A percentile compares a stretch with the other conserved stretches of the same genome.
phyloP scores from a whole-genome alignment of 2,113 vertebrate genomes.

The Equus quagga region DNA sequence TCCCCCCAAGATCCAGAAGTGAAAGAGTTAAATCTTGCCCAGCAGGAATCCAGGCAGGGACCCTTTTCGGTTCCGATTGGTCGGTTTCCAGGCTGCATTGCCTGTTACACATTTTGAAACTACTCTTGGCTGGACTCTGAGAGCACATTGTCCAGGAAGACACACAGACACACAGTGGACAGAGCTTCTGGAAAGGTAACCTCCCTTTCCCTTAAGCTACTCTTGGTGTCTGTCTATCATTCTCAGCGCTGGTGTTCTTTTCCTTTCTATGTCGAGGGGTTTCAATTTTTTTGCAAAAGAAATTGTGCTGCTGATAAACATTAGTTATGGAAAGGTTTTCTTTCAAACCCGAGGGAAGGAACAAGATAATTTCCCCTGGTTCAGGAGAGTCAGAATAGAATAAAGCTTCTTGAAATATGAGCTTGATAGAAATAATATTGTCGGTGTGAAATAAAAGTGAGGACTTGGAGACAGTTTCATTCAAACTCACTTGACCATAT shows the following conservation, averaged over 20 bases:
- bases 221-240: not conserved
- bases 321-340: constrained; percentile 80
- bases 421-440: constrained; percentile 85
- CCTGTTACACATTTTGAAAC: not conserved
- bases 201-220: not conserved
- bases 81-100: not conserved
- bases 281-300: constrained; percentile 75
- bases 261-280: constrained; percentile 55
- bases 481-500: constrained; percentile 79
- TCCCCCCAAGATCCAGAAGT: not conserved
- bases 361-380: constrained; percentile 83
- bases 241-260: constrained; percentile 27
- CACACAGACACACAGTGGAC: not conserved
- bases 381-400: constrained; percentile 78
- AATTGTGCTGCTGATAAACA: constrained; percentile 78
- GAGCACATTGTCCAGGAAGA: not conserved
- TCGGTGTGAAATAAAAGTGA: constrained; percentile 84
- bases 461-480: constrained; percentile 83
- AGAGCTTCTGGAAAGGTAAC: not conserved
- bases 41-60: not conserved
- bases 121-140: not conserved
- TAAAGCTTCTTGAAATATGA: constrained; percentile 83
- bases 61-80: not conserved
- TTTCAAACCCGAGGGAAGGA: constrained; percentile 80
- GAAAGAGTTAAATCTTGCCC: not conserved